Base-by-base conservation (phyloP, 2,113 vertebrate species). In the Tricholaema leucomelas region DNA sequence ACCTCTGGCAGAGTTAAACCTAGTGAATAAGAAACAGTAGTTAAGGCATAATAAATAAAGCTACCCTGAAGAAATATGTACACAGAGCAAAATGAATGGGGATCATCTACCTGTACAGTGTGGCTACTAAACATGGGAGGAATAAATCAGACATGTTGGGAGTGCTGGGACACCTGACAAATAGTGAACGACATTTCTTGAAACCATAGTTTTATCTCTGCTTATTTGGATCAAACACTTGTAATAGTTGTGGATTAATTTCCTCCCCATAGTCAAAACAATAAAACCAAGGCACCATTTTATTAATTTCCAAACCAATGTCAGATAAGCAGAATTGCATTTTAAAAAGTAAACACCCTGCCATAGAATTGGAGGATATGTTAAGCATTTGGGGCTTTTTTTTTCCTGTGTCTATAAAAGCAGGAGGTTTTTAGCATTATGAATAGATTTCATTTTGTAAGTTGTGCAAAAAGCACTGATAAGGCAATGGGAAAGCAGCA, bases 381-480 rank as follows among this genome's bases (percentile, higher is more conserved):
- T 91, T 91, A 90, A 94, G 89, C 21, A 0, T 90, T 92, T 63
- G 90, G 87, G 35, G 4, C 6, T 87, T 92, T 94, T 64, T 52
- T 70, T 52, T 70, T 52, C 91, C 82, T 77, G 75, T 96, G 89
- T 96, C 94, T 94, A 23, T 93, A 82, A 92, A 93, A 92, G 42
- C 75, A 42, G 44, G 54, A 89, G 67, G 59, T 36, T 77, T 94
- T 96, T 91, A 95, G 71, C 65, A 54, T 88, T 94, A 81, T 95
- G 89, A 95, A 95, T 85, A 95, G 96, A 96, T 93, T 95, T 94
- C 64, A 82, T 96, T 96, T 94, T 94, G 56, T 80, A 91, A 92
- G 87, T 92, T 87, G 88, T 92, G 78, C 91, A 96, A 64, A 88
- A 94, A 95, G 88, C 84, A 85, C 88, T 94, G 93, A 96, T 96